Base-by-base conservation (phyloP, 2,888 invertebrate species). In the Caradrina clavipalpis region DNA sequence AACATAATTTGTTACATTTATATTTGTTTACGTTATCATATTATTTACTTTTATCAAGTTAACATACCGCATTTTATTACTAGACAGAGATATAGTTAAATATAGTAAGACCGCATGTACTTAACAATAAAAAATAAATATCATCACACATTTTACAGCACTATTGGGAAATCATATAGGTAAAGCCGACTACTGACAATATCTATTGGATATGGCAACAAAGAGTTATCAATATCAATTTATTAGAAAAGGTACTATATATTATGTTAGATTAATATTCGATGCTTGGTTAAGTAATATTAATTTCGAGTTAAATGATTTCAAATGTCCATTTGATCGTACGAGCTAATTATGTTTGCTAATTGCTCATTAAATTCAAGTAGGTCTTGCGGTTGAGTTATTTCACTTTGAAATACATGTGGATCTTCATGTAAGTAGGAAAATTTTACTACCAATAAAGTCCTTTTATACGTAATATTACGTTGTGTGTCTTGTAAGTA, bases 311-410 rank as follows among this genome's bases (percentile, higher is more conserved):
- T 57, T 13, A 42, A 42, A 22, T 51, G 47, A 11, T 11, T n/a
- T 61, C 11, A 19, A 42, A 69, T 31, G 17, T 51, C 55, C 31
- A 11, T 35, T 19, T 35, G 31, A 42, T 42, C 45, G 22, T 22
- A 13, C 19, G 31, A 59, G 45, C 15, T 51, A 69, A 76, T 74
- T 70, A 51, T n/a, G 31, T 54, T 21, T 11, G 45, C 11, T 71
- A 61, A 70, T 76, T 65, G 61, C 39, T 19, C 50, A 55, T 61
- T 61, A 58, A 50, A 71, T 58, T 51, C 15, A 21, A 26, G 19
- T 22, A 35, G 54, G 31, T 31, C 13, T 62, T 60, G 49, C 17
- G n/a, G 35, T 65, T 61, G 35, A 21, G 3, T 22, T 19, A 47
- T 31, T 49, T 13, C 2, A 53, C 2, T 58, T 53, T 49, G 47